Percentiles rank a stretch among this genome's conserved stretches.
Conservation (phyloP, 2,797 vertebrate species). For the Florisuga fusca region DNA sequence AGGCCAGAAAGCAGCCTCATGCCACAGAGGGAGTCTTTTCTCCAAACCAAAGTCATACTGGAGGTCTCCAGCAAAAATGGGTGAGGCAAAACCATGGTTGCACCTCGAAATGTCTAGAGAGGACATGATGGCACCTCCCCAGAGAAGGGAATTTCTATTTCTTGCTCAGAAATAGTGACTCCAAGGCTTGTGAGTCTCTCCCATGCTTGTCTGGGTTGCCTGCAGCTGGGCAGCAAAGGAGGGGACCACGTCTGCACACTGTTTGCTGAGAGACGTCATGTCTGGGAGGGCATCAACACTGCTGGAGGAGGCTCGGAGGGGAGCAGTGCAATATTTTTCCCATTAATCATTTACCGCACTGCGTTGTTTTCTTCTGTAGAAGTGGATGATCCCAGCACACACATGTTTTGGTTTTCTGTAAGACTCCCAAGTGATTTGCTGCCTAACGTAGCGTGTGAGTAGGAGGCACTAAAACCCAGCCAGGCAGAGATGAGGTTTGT, state of each 20-base stretch:
- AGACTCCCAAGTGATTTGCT: background rate
- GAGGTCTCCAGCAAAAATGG: background rate
- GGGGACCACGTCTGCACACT: background rate
- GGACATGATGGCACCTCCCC: background rate
- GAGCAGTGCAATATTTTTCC: background rate
- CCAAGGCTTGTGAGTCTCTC: background rate
- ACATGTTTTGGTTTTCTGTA: background rate
- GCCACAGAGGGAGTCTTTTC: background rate
- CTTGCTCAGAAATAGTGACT: background rate
- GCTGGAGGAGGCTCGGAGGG: background rate
- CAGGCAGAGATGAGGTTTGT: background rate
- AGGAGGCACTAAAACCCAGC: slow-evolving; percentile 21
- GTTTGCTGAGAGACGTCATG: background rate
- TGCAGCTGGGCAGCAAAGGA: background rate
- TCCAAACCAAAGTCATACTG: background rate
- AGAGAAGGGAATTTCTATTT: background rate
- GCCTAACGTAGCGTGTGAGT: background rate
- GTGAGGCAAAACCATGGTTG: background rate
- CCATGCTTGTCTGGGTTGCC: background rate
- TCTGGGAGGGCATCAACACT: background rate
- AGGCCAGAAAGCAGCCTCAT: background rate
- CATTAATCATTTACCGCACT: background rate
- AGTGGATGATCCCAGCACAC: background rate
- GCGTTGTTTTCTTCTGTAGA: background rate
- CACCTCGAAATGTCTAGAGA: background rate